These are phyloP conservation scores for Sesia apiformis DNA, from an alignment of 2,888 invertebrate species.

Conservation along the genomic window DNA sequence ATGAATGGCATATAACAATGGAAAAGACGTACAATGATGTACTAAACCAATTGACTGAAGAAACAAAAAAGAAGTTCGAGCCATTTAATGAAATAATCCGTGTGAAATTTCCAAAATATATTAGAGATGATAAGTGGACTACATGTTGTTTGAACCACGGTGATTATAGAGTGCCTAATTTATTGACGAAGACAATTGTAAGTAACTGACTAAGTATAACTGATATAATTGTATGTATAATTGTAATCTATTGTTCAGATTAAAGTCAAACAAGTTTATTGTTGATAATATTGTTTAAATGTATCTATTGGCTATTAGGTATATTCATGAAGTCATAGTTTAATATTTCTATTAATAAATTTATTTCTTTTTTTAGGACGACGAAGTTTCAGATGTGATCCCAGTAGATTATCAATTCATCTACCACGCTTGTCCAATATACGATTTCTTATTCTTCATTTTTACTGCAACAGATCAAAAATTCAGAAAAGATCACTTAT, in stretches of 20 bases:
- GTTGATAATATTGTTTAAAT: no score
- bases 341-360: no score
- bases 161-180: conserved; percentile 45
- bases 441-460: conserved; percentile 2
- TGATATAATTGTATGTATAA: no score
- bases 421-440: not conserved
- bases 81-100: conserved; percentile 12
- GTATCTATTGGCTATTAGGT: no score
- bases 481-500: conserved; percentile 2
- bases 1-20: conserved; percentile 19
- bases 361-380: conserved; percentile 1
- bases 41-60: conserved; percentile 15
- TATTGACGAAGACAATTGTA: conserved; percentile 35
- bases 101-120: conserved; percentile 18
- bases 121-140: conserved; percentile 9
- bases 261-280: no score
- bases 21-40: conserved; percentile 16
- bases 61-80: conserved; percentile 15
- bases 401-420: conserved; percentile 1
- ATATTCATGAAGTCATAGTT: no score
- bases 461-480: not conserved
- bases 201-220: conserved; percentile 14
- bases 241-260: no score
- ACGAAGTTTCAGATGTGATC: not conserved
- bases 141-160: conserved; percentile 40